Percentiles rank a stretch among this genome's conserved stretches.
These are phyloP conservation scores for Platyscapa corneri DNA, from an alignment of 1,140 invertebrate genomes.

Conservation along the genomic window DNA sequence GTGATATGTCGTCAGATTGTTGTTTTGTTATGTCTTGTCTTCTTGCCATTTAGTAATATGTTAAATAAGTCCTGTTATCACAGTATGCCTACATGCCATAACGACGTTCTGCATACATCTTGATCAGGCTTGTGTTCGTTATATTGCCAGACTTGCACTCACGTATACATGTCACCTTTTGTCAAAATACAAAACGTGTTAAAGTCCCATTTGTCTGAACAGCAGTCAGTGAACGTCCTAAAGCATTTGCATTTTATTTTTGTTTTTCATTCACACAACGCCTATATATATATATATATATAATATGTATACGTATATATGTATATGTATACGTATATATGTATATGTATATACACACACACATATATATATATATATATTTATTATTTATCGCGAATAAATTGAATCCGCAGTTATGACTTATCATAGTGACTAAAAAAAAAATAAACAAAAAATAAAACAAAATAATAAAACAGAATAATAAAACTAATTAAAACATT, in stretches of 20 bases:
- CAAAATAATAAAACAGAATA: no score
- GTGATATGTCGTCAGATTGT: conserved; percentile 71
- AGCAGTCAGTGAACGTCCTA: conserved; percentile 52
- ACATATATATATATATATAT: background rate
- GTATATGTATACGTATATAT: background rate
- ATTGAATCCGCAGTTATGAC: background rate
- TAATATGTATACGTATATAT: background rate
- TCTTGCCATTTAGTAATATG: conserved; percentile 66
- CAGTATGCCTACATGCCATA: conserved; percentile 51
- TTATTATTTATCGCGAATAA: conserved; percentile 22
- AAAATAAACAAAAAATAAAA: conserved; percentile 11
- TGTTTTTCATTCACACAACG: conserved; percentile 47
- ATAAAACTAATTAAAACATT: no score
- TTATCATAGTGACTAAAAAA: background rate
- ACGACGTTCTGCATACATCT: conserved; percentile 51
- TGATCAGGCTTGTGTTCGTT: conserved; percentile 67
- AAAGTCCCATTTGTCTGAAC: conserved; percentile 55
- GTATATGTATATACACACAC: no score
- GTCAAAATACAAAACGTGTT: conserved; percentile 55
- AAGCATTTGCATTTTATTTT: conserved; percentile 44
- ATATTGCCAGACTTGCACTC: conserved; percentile 70
- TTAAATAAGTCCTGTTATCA: conserved; percentile 63
- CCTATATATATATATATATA: background rate
- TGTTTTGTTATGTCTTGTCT: conserved; percentile 70
- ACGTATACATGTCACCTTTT: conserved; percentile 61